A percentile compares a stretch with the other conserved stretches of the same genome.
These are phyloP conservation scores for Pangasius mekongensis DNA, from an alignment of 2,797 vertebrate genomes.

Conservation along the genomic window DNA sequence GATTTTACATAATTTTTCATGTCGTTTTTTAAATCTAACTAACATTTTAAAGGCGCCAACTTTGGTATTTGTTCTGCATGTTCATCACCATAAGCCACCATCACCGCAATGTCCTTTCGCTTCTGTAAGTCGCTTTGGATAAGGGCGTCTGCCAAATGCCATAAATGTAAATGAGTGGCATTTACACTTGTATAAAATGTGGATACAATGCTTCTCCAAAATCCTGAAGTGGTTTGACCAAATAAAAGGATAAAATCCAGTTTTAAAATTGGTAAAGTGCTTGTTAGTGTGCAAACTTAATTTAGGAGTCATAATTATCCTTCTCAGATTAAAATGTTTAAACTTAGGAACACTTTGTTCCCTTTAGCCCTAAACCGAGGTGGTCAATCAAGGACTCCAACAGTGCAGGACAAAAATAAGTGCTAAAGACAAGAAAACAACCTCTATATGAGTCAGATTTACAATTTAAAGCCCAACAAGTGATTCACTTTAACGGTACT, in stretches of 20 bases:
- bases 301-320: conserved; percentile 2
- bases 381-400: neutral
- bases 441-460: neutral
- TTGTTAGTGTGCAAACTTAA: conserved; percentile 5
- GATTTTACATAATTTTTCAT: neutral
- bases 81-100: too few relatives aligned
- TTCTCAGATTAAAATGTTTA: neutral
- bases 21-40: neutral
- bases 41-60: neutral
- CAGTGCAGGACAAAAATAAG: neutral
- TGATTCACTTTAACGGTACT: neutral
- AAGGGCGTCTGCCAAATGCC: neutral
- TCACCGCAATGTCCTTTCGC: neutral
- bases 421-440: conserved; percentile 5
- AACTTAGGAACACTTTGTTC: neutral
- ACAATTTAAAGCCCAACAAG: neutral
- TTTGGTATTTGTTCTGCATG: neutral
- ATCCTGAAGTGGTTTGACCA: neutral
- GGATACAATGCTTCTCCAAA: neutral
- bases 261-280: neutral
- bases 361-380: neutral
- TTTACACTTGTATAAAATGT: neutral
- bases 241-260: conserved; percentile 10
- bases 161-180: neutral
- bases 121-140: neutral